A percentile compares a stretch with the other conserved stretches of the same genome.
phyloP scores from a whole-genome alignment of 2,888 invertebrate species.

The Nephrotoma flavescens region DNA sequence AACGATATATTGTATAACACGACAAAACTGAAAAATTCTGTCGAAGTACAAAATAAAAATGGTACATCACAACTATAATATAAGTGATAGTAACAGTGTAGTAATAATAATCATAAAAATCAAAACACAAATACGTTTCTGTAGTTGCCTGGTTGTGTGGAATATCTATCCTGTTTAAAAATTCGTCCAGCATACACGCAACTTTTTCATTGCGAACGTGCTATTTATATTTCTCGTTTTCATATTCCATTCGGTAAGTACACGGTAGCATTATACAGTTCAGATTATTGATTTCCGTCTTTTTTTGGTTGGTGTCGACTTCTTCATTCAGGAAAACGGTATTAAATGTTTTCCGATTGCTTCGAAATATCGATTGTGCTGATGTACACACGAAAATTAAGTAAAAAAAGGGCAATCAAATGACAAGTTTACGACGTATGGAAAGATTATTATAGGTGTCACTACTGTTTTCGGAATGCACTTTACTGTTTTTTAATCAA shows the following conservation, averaged over 20 bases:
- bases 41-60: neutral
- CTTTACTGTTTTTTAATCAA: neutral
- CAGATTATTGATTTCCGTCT: neutral
- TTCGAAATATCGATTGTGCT: neutral
- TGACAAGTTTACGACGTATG: neutral
- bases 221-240: neutral
- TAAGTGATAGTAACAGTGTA: neutral
- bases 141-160: neutral
- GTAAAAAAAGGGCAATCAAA: neutral
- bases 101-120: neutral
- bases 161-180: conserved; percentile 5
- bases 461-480: neutral
- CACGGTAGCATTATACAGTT: neutral
- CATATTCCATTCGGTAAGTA: neutral
- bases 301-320: neutral
- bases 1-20: neutral
- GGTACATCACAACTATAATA: neutral
- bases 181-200: conserved; percentile 13
- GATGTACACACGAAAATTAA: neutral
- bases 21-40: neutral
- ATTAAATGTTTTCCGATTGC: neutral
- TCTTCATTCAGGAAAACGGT: neutral
- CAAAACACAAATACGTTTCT: neutral
- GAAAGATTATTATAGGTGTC: neutral
- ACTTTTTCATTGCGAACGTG: conserved; percentile 12